Evolutionary conservation across 2,797 vertebrate species (phyloP).

Genomic region (Enteromius afrohamiltoni): DNA sequence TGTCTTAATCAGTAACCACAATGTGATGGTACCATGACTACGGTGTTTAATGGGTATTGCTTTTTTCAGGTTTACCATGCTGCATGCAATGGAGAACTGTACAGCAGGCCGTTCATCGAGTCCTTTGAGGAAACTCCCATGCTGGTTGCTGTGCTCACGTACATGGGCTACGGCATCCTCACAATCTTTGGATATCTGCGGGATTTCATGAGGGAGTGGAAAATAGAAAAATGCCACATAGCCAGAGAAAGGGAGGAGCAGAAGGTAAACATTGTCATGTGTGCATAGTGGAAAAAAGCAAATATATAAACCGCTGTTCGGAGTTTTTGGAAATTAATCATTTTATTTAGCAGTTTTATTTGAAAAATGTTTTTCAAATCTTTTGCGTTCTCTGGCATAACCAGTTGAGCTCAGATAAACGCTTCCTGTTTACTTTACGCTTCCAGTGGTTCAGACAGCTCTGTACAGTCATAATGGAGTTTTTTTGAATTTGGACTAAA

Average conservation of each 20-base stretch:
- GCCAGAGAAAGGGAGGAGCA: slow-evolving; percentile 86
- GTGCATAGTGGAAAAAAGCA: neutral
- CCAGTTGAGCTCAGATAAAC: too few species aligned
- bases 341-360: neutral
- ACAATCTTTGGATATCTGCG: slow-evolving; percentile 88
- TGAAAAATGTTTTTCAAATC: too few species aligned
- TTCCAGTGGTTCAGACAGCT: too few species aligned
- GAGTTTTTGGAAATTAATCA: neutral
- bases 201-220: slow-evolving; percentile 86
- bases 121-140: slow-evolving; percentile 87
- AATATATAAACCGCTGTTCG: neutral
- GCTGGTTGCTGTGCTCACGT: slow-evolving; percentile 87
- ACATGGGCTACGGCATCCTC: slow-evolving; percentile 86
- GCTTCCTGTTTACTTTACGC: too few species aligned
- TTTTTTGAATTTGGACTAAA: too few species aligned
- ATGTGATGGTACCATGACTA: slow-evolving; percentile 21
- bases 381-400: too few species aligned
- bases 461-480: too few species aligned
- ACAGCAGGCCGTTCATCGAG: slow-evolving; percentile 83
- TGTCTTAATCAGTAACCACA: slow-evolving; percentile 7
- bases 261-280: slow-evolving; percentile 72
- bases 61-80: slow-evolving; percentile 73
- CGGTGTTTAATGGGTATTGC: slow-evolving; percentile 10
- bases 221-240: slow-evolving; percentile 86
- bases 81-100: slow-evolving; percentile 81